phyloP scores from a whole-genome alignment of 2,888 invertebrate genomes.

The Sepioteuthis lessoniana region DNA sequence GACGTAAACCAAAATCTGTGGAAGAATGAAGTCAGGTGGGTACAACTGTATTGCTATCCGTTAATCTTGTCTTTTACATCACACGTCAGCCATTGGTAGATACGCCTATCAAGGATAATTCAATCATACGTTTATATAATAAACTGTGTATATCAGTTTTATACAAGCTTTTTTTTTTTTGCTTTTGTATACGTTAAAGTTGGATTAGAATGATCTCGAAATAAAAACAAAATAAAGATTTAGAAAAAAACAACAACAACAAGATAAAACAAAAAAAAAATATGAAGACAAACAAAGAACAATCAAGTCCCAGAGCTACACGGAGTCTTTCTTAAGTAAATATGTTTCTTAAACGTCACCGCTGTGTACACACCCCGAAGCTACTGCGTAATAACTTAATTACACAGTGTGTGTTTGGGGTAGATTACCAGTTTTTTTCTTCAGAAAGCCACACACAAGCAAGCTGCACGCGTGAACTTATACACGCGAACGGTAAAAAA shows the following conservation, averaged over 20 bases:
- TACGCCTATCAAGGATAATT: too few species aligned
- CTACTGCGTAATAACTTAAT: conserved; percentile 2
- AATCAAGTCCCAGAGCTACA: background rate
- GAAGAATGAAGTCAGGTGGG: too few species aligned
- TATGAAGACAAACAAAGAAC: background rate
- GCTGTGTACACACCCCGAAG: background rate
- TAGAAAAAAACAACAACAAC: background rate
- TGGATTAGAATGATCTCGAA: background rate
- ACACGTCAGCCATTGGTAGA: too few species aligned
- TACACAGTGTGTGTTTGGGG: background rate
- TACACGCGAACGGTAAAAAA: background rate
- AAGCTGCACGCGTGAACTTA: background rate
- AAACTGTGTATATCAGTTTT: too few species aligned
- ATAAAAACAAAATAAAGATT: background rate
- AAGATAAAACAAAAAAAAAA: background rate
- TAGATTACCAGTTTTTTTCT: conserved; percentile 10
- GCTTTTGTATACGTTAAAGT: too few species aligned
- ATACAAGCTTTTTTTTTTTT: too few species aligned
- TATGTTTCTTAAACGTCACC: background rate
- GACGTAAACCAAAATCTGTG: too few species aligned
- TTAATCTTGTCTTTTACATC: too few species aligned
- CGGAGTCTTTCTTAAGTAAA: background rate
- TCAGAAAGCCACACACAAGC: conserved; percentile 5
- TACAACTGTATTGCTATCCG: too few species aligned
- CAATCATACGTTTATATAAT: too few species aligned